Percentiles rank a stretch among this genome's conserved stretches.
These are phyloP conservation scores for Epinotia nisella DNA, from an alignment of 2,888 invertebrate genomes.

Conservation along the genomic window DNA sequence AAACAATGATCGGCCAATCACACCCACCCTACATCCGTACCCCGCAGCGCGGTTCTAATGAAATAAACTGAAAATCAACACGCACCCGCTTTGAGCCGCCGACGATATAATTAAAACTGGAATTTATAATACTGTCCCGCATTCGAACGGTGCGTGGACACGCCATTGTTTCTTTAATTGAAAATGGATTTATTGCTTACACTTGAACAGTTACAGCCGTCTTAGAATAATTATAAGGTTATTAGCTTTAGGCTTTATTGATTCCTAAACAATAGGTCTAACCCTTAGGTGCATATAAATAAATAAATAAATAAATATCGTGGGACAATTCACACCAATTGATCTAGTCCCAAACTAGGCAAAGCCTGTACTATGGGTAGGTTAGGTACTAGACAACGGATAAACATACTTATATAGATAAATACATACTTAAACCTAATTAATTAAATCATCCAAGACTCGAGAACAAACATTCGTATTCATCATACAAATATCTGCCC, in stretches of 20 bases:
- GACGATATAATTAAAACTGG: conserved; percentile 77
- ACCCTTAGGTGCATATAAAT: not conserved
- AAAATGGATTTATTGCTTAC: conserved; percentile 50
- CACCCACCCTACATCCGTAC: conserved; percentile 60
- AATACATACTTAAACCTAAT: no score
- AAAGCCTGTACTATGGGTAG: no score
- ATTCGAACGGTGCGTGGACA: conserved; percentile 65
- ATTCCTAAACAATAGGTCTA: not conserved
- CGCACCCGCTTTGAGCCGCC: conserved; percentile 62
- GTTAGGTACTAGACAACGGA: no score
- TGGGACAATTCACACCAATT: no score
- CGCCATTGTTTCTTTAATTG: conserved; percentile 62
- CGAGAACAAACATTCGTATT: no score
- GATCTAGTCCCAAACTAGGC: no score
- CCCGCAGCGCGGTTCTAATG: conserved; percentile 83
- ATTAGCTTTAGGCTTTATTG: conserved; percentile 7
- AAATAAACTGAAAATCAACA: conserved; percentile 86
- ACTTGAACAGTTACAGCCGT: conserved; percentile 32
- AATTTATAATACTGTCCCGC: conserved; percentile 71
- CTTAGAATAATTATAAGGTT: conserved; percentile 15
- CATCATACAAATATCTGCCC: no score
- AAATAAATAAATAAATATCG: no score
- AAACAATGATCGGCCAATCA: conserved; percentile 52
- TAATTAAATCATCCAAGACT: no score
- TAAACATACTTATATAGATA: no score